phyloP scores from a whole-genome alignment of 2,888 invertebrate species.

The Sarcophaga carnaria region DNA sequence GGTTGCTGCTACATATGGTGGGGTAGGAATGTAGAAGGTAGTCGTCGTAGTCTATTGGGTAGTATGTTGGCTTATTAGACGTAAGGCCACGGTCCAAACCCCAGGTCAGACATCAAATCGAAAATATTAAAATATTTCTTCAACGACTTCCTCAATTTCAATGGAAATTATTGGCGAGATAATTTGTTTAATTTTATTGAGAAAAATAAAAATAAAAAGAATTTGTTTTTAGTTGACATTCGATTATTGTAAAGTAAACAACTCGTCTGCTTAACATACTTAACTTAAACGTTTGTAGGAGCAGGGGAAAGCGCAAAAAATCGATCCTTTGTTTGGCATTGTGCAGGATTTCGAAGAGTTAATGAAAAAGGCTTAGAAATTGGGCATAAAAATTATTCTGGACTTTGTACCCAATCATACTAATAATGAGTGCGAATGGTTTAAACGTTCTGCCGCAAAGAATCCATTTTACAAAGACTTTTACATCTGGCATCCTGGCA shows the following conservation, averaged over 20 bases:
- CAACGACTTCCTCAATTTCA: too few relatives aligned
- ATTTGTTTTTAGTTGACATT: constrained; percentile 53
- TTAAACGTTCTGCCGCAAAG: constrained; percentile 86
- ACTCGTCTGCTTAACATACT: neutral
- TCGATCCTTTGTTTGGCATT: constrained; percentile 88
- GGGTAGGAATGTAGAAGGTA: too few relatives aligned
- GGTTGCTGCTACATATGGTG: too few relatives aligned
- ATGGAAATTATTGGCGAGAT: neutral
- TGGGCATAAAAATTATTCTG: constrained; percentile 85
- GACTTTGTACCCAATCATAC: constrained; percentile 90
- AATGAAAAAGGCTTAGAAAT: constrained; percentile 82
- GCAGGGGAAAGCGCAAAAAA: constrained; percentile 68
- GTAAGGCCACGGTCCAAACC: too few relatives aligned
- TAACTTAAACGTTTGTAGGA: too few relatives aligned
- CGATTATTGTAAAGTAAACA: constrained; percentile 55
- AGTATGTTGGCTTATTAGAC: too few relatives aligned
- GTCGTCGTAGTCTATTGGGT: too few relatives aligned
- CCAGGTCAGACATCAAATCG: too few relatives aligned
- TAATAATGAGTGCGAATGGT: constrained; percentile 93
- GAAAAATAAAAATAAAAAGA: neutral
- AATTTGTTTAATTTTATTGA: neutral
- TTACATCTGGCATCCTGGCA: constrained; percentile 88
- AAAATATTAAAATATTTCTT: too few relatives aligned
- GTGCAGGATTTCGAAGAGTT: constrained; percentile 87
- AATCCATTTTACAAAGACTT: constrained; percentile 87